Base-by-base conservation (phyloP, 2,797 vertebrate genomes). In the Eulemur mongoz region DNA sequence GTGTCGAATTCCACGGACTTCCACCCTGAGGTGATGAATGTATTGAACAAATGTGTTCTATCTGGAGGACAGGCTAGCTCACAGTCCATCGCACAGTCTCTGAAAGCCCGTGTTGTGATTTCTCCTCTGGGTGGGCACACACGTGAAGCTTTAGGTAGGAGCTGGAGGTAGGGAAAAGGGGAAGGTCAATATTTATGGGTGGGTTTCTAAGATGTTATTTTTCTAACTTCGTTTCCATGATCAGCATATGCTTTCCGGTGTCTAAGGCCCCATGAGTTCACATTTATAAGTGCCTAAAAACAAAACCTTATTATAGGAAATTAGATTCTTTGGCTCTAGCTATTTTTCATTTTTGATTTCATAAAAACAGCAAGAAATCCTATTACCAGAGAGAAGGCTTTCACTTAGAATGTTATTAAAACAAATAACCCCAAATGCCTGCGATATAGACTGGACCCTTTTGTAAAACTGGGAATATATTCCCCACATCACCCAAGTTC, bases 111-210 rank as follows among this genome's bases (percentile, higher is more conserved):
- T 90, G 91, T 95, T 97, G 90, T 98, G 96, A 95, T 78, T 96
- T 87, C 86, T 97, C 93, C 91, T 93, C 86, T 23, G 86, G 85
- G 50, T 70, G 93, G 95, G 85, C 82, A 92, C 86, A 84, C 83
- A 91, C 96, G 91, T 97, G 96, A 93, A 92, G 76, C 38, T 83
- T 89, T 81, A 91, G 73, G 86, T 83, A 27, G 43, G 89, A 93
- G 54, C 18, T 73, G 5, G 48, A 89, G 91, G 83, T 70, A 61
- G 83, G 40, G 69, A 54, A 78, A 94, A 95, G 67, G 75, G 70
- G 82, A 96, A 97, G 94, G 95, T 98, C 96, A 97, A 97, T 98
- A 97, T 97, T 98, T 98, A 97, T 95, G 86, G 96, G 81, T 88
- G 83, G 83, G 83, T 96, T 97, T 87, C 86, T 94, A 76, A 94